Conservation (phyloP, 2,888 invertebrate species). For the Meiosimyza platycephala region DNA sequence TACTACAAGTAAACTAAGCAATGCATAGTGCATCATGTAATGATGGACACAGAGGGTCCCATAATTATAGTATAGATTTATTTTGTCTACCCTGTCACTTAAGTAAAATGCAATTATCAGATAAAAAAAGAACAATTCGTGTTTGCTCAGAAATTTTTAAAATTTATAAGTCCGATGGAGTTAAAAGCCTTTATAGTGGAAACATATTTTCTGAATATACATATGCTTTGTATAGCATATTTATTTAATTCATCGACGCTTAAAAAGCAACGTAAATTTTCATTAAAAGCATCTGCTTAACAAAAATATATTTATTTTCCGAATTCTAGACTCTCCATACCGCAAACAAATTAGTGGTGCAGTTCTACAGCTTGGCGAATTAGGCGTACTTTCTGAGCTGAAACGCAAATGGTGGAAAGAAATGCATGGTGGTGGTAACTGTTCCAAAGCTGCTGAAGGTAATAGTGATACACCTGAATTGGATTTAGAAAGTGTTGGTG, state of each 20-base stretch:
- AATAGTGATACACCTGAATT: conserved; percentile 62
- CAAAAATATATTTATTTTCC: neutral
- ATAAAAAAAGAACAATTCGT: too few relatives aligned
- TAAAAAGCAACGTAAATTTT: neutral
- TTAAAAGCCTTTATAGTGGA: too few relatives aligned
- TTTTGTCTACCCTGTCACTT: too few relatives aligned
- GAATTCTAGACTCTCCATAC: conserved; percentile 76
- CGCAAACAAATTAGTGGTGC: conserved; percentile 87
- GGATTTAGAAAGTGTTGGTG: conserved; percentile 80
- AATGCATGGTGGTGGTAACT: conserved; percentile 69
- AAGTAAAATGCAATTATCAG: too few relatives aligned
- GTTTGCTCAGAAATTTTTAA: too few relatives aligned
- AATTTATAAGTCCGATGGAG: too few relatives aligned
- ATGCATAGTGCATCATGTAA: neutral
- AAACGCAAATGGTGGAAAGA: conserved; percentile 95
- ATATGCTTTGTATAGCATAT: too few relatives aligned
- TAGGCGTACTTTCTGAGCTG: conserved; percentile 80
- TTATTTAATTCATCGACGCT: too few relatives aligned
- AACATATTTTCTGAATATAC: too few relatives aligned
- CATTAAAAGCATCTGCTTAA: neutral
- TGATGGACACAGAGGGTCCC: neutral
- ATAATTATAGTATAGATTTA: too few relatives aligned
- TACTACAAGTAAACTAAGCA: neutral
- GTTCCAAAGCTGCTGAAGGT: conserved; percentile 50
- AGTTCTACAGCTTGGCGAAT: conserved; percentile 90